Evolutionary conservation across 2,113 vertebrate species (phyloP), one percentile per base, ranked within the genome.

Genomic region (Crocuta crocuta): DNA sequence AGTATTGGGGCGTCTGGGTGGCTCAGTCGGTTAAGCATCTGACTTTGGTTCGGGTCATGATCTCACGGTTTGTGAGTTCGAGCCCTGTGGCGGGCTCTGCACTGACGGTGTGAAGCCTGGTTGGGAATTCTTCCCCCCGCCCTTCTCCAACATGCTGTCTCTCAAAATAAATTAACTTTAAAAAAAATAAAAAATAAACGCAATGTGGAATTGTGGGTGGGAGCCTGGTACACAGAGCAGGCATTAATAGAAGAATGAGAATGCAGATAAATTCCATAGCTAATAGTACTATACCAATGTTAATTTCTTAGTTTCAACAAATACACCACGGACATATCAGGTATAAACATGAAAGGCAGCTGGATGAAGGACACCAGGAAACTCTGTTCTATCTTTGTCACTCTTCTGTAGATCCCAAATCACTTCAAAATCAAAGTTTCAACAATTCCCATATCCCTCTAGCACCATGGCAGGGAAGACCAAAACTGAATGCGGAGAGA

Each of bases 271-370:
- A 82, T 63, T 91, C 73, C 71, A 45, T n/a, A 80, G 31, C 79
- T 71, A 68, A 48, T 45, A 81, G 73, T 43, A 45, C 55, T 48
- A 61, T 17, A 39, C 33, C 58, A 90, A 90, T 43, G 33, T 45
- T 81, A 17, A 93, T 28, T 92, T 92, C 74, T 92, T 90, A 65
- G 65, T 94, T 92, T 95, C 55, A 28, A 86, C 88, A 23, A 73
- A 76, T 21, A 24, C n/a, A 53, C 7, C 63, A 24, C 17, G 10
- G 0, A 84, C 83, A 31, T 65, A 4, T 45, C 90, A 87, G 66
- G 73, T 2, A 21, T 55, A 61, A 68, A 89, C n/a, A 66, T 55
- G 58, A 58, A 33, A 5, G 16, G 43, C 83, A 87, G 39, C 35
- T 82, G 39, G 13, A 73, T 85, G 65, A 70, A 80, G 65, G 83